Evolutionary conservation across 2,888 invertebrate species (phyloP).

Genomic region (Caenorhabditis sp.): DNA sequence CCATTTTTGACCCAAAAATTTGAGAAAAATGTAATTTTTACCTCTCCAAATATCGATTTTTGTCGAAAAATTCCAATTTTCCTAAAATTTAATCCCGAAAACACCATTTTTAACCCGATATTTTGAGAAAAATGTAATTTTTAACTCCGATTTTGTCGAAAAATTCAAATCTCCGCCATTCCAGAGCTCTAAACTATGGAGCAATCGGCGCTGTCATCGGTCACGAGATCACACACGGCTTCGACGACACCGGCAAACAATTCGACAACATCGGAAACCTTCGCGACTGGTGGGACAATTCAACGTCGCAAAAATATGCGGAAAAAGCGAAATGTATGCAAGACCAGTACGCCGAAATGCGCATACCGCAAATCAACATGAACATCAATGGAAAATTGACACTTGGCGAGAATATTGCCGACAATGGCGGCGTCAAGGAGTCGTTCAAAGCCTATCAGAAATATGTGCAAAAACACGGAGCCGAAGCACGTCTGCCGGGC

Average conservation of each 20-base stretch:
- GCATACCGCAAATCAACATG: constrained; percentile 36
- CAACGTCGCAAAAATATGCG: constrained; percentile 87
- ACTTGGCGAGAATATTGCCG: constrained; percentile 71
- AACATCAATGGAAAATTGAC: constrained; percentile 70
- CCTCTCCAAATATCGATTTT: too few relatives aligned
- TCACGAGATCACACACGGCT: constrained; percentile 71
- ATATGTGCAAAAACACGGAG: constrained; percentile 48
- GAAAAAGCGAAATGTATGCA: constrained; percentile 86
- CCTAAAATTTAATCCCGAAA: too few relatives aligned
- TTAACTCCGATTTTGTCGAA: too few relatives aligned
- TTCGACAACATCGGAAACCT: constrained; percentile 94
- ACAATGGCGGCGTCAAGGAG: constrained; percentile 71
- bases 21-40: too few relatives aligned
- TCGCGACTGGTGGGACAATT: constrained; percentile 96
- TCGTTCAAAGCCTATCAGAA: constrained; percentile 60
- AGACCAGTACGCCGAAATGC: constrained; percentile 79
- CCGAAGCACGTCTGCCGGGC: constrained; percentile 68
- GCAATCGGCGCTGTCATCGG: constrained; percentile 71
- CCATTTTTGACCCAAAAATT: neutral
- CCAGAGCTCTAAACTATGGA: constrained; percentile 80
- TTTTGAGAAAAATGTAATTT: too few relatives aligned
- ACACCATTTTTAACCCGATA: too few relatives aligned
- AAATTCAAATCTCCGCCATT: neutral
- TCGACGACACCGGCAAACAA: constrained; percentile 81
- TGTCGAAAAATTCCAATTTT: too few relatives aligned